Conservation (phyloP, 2,888 invertebrate genomes). For the Nomada ferruginata region DNA sequence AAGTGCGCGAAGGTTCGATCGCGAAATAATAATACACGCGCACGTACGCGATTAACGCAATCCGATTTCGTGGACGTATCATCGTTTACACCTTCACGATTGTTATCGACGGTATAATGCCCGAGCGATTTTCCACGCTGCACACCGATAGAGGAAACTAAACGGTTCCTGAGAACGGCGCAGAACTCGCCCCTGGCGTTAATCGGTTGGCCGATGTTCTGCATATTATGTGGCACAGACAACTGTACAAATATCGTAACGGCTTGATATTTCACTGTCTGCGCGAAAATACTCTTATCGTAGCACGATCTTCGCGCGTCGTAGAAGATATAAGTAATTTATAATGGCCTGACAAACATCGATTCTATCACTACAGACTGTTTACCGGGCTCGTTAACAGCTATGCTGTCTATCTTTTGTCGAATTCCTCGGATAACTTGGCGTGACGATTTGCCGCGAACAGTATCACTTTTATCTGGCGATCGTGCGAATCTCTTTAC, state of each 20-base stretch:
- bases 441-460: neutral
- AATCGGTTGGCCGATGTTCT: conserved; percentile 1
- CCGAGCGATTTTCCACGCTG: neutral
- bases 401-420: neutral
- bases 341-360: conserved; percentile 44
- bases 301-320: conserved; percentile 33
- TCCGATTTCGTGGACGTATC: conserved; percentile 23
- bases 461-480: neutral
- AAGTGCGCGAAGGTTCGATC: conserved; percentile 39
- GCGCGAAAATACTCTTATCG: conserved; percentile 48
- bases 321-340: conserved; percentile 45
- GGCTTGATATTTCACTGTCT: conserved; percentile 49
- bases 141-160: neutral
- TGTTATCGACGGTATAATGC: neutral
- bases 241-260: conserved; percentile 62
- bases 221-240: conserved; percentile 41
- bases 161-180: conserved; percentile 2
- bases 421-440: neutral
- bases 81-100: neutral
- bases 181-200: conserved; percentile 1
- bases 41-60: conserved; percentile 1
- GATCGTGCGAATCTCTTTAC: neutral
- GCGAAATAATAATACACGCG: conserved; percentile 33
- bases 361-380: conserved; percentile 29
- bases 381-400: conserved; percentile 1